Evolutionary conservation across 2,888 invertebrate species (phyloP), one percentile per base, ranked within the genome.

Genomic region (Eucera pruinosa): DNA sequence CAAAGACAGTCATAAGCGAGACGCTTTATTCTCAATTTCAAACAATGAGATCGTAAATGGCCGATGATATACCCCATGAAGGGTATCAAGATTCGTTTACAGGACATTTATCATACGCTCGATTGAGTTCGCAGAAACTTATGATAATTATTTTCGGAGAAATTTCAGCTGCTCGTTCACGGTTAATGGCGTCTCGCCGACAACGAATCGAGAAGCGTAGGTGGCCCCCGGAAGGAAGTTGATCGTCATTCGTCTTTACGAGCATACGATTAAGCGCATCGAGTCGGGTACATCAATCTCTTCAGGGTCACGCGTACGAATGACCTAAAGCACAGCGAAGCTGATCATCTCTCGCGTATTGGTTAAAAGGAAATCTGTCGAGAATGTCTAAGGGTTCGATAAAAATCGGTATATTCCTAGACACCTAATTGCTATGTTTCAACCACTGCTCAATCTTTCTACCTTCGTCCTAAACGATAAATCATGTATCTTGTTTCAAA

Each of bases 221-320:
- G 85, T 82, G 84, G 66, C 78, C 81, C 67, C 55, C 81, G 72
- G 78, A 80, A 84, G 84, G 84, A 84, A 84, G 83, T 64, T 65
- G 77, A 78, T 81, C 75, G 83, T 84, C 79, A 79, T 80, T 25
- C 60, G 80, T 78, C 80, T 84, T 84, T 84, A 84, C 77, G 77
- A 78, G 72, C 82, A 62, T 64, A 73, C 74, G 78, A 83, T 83
- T 83, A 79, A 69, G 65, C 73, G 48, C 47, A 11, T 7, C n/a
- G n/a, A 41, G 45, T 70, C 70, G 81, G 57, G 72, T 45, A 67
- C 84, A 78, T 81, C 84, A 83, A 81, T 83, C 83, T 78, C 68
- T 61, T 71, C 70, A 70, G 67, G 74, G 74, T 79, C 76, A 50
- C 54, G 48, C 68, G 65, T 54, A 61, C 77, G 65, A 60, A 71